Percentiles rank a stretch among this genome's conserved stretches.
Conservation (phyloP, 2,113 vertebrate species). For the Lepisosteus osseus region DNA sequence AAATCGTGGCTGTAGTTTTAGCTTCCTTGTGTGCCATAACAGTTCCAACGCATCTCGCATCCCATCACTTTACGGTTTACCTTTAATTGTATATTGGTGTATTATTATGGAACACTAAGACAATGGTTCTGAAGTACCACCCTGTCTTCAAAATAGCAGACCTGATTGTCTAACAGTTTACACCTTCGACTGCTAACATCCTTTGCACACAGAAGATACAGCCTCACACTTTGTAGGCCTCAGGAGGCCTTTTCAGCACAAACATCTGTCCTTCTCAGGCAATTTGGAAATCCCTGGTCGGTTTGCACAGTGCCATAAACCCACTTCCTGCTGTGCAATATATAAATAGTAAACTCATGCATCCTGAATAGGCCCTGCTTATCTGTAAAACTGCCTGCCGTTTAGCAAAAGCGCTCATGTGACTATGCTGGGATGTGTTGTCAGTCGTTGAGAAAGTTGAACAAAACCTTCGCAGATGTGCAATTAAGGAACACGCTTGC, state of each 20-base stretch:
- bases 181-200: background rate
- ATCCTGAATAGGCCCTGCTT: background rate
- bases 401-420: background rate
- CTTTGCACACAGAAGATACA: too few relatives aligned
- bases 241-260: background rate
- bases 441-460: background rate
- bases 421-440: background rate
- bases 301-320: background rate
- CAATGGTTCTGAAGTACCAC: too few relatives aligned
- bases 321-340: conserved; percentile 6
- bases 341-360: conserved; percentile 7
- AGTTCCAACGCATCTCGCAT: too few relatives aligned
- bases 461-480: background rate
- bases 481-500: too few relatives aligned
- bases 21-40: too few relatives aligned
- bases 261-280: background rate
- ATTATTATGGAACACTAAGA: too few relatives aligned
- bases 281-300: background rate
- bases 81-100: too few relatives aligned
- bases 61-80: too few relatives aligned
- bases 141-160: too few relatives aligned
- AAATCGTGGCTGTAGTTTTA: too few relatives aligned
- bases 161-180: background rate
- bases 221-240: background rate
- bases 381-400: background rate